phyloP scores from a whole-genome alignment of 2,797 vertebrate genomes.

The Choloepus didactylus region DNA sequence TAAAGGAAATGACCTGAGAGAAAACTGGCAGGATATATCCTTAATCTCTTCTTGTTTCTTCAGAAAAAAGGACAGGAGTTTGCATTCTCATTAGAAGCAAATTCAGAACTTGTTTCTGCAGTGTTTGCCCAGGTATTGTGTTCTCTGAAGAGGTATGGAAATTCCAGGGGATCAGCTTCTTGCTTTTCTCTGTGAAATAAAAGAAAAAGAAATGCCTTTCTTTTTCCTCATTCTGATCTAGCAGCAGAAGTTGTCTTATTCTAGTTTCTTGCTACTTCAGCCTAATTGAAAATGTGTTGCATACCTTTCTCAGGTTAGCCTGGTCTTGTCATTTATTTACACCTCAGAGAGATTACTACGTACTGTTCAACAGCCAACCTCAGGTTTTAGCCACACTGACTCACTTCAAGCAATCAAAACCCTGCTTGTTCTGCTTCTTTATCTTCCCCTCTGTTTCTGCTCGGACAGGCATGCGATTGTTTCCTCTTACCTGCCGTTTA shows the following conservation, averaged over 20 bases:
- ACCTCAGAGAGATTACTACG: neutral
- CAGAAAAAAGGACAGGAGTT: neutral
- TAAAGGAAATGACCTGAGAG: neutral
- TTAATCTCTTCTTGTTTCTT: neutral
- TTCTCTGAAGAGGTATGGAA: neutral
- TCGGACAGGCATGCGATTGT: neutral
- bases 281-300: neutral
- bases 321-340: conserved; percentile 16
- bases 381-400: neutral
- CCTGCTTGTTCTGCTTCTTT: conserved; percentile 51
- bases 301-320: neutral
- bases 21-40: too few relatives aligned
- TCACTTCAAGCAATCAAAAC: neutral
- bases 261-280: conserved; percentile 29
- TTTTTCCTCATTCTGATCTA: neutral
- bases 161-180: neutral
- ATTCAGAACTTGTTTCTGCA: neutral
- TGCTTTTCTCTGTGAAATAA: neutral
- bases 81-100: neutral
- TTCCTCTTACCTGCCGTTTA: conserved; percentile 67
- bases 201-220: neutral
- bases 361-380: neutral
- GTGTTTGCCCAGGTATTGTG: neutral
- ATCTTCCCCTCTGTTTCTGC: conserved; percentile 28
- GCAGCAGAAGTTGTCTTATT: neutral